Conservation (phyloP, 2,888 invertebrate genomes). For the Dicyrtomina minuta region DNA sequence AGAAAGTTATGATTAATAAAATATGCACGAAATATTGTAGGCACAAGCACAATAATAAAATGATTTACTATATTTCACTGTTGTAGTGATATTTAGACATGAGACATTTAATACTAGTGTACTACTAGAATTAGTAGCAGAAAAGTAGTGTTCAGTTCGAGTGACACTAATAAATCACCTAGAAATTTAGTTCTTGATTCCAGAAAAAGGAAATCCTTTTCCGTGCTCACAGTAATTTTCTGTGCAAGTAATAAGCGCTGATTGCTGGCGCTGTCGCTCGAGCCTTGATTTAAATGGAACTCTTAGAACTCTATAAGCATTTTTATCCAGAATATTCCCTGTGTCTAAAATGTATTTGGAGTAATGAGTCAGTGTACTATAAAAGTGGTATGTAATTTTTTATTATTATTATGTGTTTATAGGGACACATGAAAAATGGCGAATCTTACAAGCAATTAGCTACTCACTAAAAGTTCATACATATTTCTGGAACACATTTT, state of each 20-base stretch:
- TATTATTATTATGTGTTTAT: background rate
- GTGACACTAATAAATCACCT: background rate
- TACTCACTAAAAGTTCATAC: too few relatives aligned
- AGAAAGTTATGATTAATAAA: too few relatives aligned
- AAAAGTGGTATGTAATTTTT: background rate
- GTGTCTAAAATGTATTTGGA: background rate
- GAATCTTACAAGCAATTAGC: too few relatives aligned
- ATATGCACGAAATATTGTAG: too few relatives aligned
- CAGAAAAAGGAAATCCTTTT: conserved; percentile 9
- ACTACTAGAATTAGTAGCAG: too few relatives aligned
- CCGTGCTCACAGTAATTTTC: conserved; percentile 2
- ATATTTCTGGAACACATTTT: too few relatives aligned
- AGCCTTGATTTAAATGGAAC: too few relatives aligned
- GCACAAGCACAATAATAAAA: too few relatives aligned
- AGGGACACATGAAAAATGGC: too few relatives aligned
- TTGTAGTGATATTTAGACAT: background rate
- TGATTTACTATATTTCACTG: background rate
- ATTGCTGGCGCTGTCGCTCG: too few relatives aligned
- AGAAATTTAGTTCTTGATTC: background rate
- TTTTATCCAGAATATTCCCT: too few relatives aligned
- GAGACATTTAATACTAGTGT: background rate
- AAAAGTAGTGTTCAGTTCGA: background rate
- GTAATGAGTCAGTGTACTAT: background rate
- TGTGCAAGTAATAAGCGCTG: background rate
- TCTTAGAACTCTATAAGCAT: too few relatives aligned